Evolutionary conservation across 2,888 invertebrate genomes (phyloP).

Genomic region (Andrena praecox): DNA sequence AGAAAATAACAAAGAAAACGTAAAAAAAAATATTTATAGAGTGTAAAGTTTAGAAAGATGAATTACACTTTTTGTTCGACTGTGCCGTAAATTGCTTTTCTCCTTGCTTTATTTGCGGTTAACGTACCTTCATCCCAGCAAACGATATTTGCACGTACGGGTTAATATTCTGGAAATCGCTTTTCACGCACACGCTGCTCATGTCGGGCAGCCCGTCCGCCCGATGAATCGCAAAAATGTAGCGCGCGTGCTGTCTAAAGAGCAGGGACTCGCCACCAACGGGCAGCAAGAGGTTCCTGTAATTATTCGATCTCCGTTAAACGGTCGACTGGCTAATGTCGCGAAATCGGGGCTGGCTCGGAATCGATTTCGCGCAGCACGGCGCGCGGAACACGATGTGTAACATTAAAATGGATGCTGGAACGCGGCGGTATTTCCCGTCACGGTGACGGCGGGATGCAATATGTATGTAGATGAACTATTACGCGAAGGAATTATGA

Average conservation of each 20-base stretch:
- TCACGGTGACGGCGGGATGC: conserved; percentile 11
- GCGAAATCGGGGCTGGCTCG: background rate
- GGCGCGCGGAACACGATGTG: conserved; percentile 10
- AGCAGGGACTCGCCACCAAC: conserved; percentile 85
- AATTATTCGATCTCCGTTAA: conserved; percentile 48
- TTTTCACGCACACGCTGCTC: conserved; percentile 69
- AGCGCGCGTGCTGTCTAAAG: conserved; percentile 86
- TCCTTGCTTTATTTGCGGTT: background rate
- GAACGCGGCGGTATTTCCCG: background rate
- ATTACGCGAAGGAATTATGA: background rate
- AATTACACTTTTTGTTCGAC: too few relatives aligned
- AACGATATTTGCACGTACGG: conserved; percentile 87
- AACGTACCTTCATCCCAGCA: conserved; percentile 87
- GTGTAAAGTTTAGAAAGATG: too few relatives aligned
- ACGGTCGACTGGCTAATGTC: background rate
- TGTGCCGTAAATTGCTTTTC: background rate
- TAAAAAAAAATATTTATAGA: too few relatives aligned
- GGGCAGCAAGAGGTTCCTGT: conserved; percentile 89
- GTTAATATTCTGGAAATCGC: conserved; percentile 78
- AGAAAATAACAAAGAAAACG: too few relatives aligned
- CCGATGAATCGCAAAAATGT: conserved; percentile 86
- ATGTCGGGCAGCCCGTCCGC: conserved; percentile 86
- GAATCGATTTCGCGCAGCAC: conserved; percentile 18
- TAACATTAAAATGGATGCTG: conserved; percentile 24
- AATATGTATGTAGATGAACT: conserved; percentile 44